Conservation (phyloP, 2,888 invertebrate species). For the Sesia apiformis region DNA sequence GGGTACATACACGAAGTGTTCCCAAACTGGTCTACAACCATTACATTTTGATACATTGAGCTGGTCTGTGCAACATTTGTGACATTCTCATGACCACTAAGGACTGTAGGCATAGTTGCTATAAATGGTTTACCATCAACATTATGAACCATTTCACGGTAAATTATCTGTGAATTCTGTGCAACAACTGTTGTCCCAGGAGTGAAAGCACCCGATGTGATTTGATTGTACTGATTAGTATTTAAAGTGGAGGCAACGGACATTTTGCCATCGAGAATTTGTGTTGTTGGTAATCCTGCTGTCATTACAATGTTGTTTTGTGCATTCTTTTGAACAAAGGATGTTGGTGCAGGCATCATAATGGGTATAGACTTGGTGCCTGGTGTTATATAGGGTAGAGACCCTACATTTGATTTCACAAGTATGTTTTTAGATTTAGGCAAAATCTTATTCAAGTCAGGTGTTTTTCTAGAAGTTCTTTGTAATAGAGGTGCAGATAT, state of each 20-base stretch:
- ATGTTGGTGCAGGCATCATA: constrained; percentile 44
- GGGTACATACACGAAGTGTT: constrained; percentile 64
- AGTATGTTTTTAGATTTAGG: constrained; percentile 56
- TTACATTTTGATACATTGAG: constrained; percentile 64
- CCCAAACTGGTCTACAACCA: constrained; percentile 64
- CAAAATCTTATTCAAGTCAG: constrained; percentile 45
- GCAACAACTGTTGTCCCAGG: constrained; percentile 60
- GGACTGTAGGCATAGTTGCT: constrained; percentile 47
- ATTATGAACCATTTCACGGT: constrained; percentile 65
- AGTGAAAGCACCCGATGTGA: constrained; percentile 40
- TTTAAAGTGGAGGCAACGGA: constrained; percentile 28
- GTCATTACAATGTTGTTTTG: constrained; percentile 59
- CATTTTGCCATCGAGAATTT: constrained; percentile 38
- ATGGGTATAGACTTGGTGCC: constrained; percentile 51
- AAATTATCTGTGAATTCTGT: constrained; percentile 65
- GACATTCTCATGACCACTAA: constrained; percentile 45
- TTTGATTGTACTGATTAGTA: constrained; percentile 40
- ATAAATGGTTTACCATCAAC: constrained; percentile 59
- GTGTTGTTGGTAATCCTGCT: constrained; percentile 37
- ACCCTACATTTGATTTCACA: constrained; percentile 49
- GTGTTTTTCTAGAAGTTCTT: constrained; percentile 29
- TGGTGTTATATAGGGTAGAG: constrained; percentile 47
- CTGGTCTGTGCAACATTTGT: constrained; percentile 50
- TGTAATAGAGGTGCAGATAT: constrained; percentile 29
- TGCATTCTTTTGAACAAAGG: constrained; percentile 61